Base-by-base conservation (phyloP, 1,140 invertebrate genomes). In the Drosophila sp. region DNA sequence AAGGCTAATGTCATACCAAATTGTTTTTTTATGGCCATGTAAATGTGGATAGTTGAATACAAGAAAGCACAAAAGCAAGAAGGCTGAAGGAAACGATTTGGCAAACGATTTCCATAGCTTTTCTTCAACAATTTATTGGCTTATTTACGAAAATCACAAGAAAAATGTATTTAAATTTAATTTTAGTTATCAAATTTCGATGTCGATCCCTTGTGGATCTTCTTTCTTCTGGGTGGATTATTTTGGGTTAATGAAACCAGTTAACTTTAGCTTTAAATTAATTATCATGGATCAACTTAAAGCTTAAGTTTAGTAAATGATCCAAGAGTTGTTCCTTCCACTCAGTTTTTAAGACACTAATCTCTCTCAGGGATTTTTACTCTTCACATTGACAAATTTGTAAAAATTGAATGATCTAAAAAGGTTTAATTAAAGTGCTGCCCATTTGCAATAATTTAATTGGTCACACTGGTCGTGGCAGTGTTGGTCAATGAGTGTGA, bases 11-110 rank as follows among this genome's bases (percentile, higher is more conserved):
- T 57, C 29, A 57, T 33, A 57, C 55, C 30, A 57, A 57, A 57
- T 57, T 57, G 55, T 30, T 57, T 57, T 57, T 57, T 57, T 57
- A 57, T 57, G 29, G 30, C 55, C 55, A 57, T 57, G 55, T 57
- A 57, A 33, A 57, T 57, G 44, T 23, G 23, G 44, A 50, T 50
- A 50, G 44, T 50, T 50, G 44, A 27, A 50, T 8, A 25, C 23
- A 27, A 8, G 2, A 25, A 27, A 10, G 8, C 35, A 38, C 35
- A 4, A 27, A 50, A 50, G 25, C n/a, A 50, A 50, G 17, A 7
- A 8, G 25, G 2, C 8, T 3, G 44, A 47, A 47, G 17, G 8
- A 23, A 23, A 47, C 44, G 44, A 50, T 50, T 50, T 50, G 44
- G 44, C 44, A 50, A 50, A 27, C 25, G 25, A 25, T 47, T 23